Conservation (phyloP, 2,113 vertebrate genomes). For the Python bivittatus region DNA sequence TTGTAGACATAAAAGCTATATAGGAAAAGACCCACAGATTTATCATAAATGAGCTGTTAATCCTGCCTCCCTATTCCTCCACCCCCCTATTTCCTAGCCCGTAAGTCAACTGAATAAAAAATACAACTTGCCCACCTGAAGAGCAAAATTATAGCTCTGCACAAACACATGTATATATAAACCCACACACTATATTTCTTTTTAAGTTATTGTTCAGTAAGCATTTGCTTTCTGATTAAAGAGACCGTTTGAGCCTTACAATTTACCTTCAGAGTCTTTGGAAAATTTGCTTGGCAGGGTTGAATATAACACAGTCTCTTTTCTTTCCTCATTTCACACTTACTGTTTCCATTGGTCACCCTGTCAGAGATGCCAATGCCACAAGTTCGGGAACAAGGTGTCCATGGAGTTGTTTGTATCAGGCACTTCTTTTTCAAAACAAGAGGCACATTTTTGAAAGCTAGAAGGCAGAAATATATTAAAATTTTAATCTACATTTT, state of each 20-base stretch:
- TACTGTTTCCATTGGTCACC: conserved; percentile 88
- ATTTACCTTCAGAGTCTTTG: conserved; percentile 84
- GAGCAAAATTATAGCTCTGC: neutral
- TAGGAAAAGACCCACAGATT: neutral
- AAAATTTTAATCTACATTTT: neutral
- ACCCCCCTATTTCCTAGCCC: neutral
- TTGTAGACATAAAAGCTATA: neutral
- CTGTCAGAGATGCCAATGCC: conserved; percentile 91
- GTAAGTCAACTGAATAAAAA: neutral
- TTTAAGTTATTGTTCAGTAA: neutral
- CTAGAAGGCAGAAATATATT: conserved; percentile 70
- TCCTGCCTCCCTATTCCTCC: neutral
- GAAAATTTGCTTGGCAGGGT: conserved; percentile 79
- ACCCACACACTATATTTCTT: neutral
- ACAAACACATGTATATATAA: no score
- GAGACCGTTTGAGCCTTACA: conserved; percentile 7
- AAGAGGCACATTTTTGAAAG: conserved; percentile 89
- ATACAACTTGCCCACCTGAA: neutral
- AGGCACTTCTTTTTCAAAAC: conserved; percentile 92
- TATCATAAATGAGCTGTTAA: neutral
- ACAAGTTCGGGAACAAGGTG: conserved; percentile 90
- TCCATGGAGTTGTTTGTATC: conserved; percentile 92
- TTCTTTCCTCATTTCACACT: conserved; percentile 91
- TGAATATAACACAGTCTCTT: conserved; percentile 87
- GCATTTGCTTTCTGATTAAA: neutral